These are phyloP conservation scores for Apostichopus parvimensis DNA, from an alignment of 35 echinoderm and acorn worm genomes.

Conservation along the genomic window DNA sequence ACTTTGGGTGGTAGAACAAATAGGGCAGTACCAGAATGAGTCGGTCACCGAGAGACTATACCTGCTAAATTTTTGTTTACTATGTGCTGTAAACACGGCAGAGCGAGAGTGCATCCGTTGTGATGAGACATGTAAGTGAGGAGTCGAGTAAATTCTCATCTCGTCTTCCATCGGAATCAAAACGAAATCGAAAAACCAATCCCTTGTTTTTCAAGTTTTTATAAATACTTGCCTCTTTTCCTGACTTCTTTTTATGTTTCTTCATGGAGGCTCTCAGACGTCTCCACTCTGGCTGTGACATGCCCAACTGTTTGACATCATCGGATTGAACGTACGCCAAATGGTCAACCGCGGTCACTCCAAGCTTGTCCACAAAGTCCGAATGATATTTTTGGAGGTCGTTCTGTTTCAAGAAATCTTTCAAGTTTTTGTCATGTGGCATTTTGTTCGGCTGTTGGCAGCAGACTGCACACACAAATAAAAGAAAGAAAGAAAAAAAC, in stretches of 20 bases:
- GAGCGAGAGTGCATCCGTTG: no score
- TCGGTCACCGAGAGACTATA: no score
- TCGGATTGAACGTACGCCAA: conserved; percentile 74
- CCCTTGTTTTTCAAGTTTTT: no score
- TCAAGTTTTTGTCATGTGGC: conserved; percentile 74
- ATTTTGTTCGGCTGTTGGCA: conserved; percentile 52
- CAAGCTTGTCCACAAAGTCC: conserved; percentile 85
- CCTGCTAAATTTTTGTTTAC: no score
- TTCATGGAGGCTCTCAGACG: conserved; percentile 80
- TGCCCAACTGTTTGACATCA: conserved; percentile 74
- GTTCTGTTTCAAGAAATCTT: conserved; percentile 64
- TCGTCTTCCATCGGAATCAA: no score
- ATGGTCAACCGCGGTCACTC: conserved; percentile 85
- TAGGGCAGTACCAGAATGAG: no score
- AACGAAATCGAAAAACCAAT: no score
- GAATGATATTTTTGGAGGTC: conserved; percentile 83
- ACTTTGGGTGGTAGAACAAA: no score
- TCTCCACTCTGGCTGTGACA: conserved; percentile 84
- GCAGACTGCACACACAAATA: not conserved
- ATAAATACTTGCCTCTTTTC: not conserved
- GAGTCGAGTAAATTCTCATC: no score
- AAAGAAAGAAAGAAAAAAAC: not conserved
- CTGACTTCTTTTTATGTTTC: conserved; percentile 65
- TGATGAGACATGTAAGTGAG: no score
- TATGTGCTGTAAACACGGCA: no score